Evolutionary conservation across 1,140 invertebrate genomes (phyloP).

Genomic region (Eupristina koningsbergeri): DNA sequence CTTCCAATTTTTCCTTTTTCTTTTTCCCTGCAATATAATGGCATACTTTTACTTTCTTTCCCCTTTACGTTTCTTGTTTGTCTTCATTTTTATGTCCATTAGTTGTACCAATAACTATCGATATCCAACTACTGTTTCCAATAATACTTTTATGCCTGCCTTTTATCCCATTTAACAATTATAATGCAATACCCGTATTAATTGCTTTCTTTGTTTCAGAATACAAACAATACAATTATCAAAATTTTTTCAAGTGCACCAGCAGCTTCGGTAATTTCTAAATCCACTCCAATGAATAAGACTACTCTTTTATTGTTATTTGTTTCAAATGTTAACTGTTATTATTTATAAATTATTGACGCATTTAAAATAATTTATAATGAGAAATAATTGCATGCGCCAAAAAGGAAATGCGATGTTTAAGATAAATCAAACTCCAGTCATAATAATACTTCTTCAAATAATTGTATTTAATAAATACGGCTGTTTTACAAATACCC

Average conservation of each 20-base stretch:
- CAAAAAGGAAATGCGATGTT: not conserved
- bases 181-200: not conserved
- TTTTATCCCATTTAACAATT: not conserved
- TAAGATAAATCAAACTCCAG: not conserved
- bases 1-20: constrained; percentile 4
- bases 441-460: not conserved
- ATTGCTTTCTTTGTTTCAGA: not conserved
- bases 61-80: constrained; percentile 13
- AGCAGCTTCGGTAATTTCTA: not conserved
- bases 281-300: not conserved
- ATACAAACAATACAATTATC: constrained; percentile 14
- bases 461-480: not conserved
- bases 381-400: not conserved
- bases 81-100: constrained; percentile 22
- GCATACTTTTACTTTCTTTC: constrained; percentile 21
- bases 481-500: too few relatives aligned
- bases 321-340: not conserved
- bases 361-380: not conserved
- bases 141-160: not conserved
- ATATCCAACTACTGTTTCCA: not conserved
- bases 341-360: not conserved
- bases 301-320: not conserved
- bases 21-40: not conserved
- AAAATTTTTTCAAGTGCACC: not conserved
- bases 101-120: not conserved